Base-by-base conservation (phyloP, 2,113 vertebrate species). In the Chaetorhynchus papuensis region DNA sequence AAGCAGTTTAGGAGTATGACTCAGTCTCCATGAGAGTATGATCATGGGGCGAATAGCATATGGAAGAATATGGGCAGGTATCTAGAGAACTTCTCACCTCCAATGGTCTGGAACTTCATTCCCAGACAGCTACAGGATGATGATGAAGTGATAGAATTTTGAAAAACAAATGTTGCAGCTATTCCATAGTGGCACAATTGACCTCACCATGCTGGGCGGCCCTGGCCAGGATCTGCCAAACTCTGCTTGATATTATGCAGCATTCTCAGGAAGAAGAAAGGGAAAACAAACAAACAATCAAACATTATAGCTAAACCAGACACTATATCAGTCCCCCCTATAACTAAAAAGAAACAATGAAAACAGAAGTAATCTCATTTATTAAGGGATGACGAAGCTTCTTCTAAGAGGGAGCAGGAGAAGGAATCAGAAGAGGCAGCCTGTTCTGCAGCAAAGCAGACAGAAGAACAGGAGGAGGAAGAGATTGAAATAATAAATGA, bases 201-300 rank as follows among this genome's bases (percentile, higher is more conserved):
- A 64, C 11, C 2, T 10, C 15, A 35, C 2, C 0, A 0, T 35
- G 37, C 28, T 70, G 17, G 15, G 26, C 18, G 15, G 26, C 18
- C 21, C 33, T 74, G 49, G 24, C 21, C 42, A 57, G 42, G 15
- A 11, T 45, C 19, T 64, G 22, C 37, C 56, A 69, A 57, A 69
- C 3, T 31, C 42, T 75, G 6, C 30, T 52, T 50, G 13, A 26
- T 69, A 52, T 50, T 15, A 41, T 35, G 42, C 30, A 75, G 30
- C 30, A 41, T 15, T 30, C 44, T 57, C 26, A 56, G 35, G 24
- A 22, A 57, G 59, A 54, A 54, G 35, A 79, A 65, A 63, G 37
- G 18, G 11, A 41, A 69, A 82, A 18, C 10, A 77, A 47, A 24
- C 27, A 63, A 47, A 53, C 39, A 45, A 69, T 24, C 23, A 74